Conservation (phyloP, 2,888 invertebrate genomes). For the Alcis repandata region DNA sequence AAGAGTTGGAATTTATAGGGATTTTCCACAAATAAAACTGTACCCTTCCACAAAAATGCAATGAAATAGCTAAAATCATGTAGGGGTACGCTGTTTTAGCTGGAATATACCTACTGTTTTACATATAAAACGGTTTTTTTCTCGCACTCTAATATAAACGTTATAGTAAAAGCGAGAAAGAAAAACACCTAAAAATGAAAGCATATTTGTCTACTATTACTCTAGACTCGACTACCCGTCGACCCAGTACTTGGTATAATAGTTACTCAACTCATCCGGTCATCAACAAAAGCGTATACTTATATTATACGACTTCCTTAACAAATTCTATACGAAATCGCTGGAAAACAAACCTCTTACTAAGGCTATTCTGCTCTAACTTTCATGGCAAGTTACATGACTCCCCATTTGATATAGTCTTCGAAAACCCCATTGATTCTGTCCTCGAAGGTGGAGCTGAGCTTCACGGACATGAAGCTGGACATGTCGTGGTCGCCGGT, state of each 20-base stretch:
- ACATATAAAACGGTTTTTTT: background rate
- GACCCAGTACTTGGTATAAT: too few species aligned
- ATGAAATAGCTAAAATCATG: too few species aligned
- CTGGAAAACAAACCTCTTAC: background rate
- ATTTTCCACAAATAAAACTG: too few species aligned
- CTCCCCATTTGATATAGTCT: constrained; percentile 22
- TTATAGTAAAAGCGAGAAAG: background rate
- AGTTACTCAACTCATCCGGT: too few species aligned
- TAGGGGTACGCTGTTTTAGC: too few species aligned
- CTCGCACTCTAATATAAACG: background rate
- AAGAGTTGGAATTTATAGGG: background rate
- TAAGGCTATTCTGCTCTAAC: background rate
- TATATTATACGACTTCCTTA: background rate
- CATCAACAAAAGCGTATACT: too few species aligned
- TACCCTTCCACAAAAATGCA: too few species aligned
- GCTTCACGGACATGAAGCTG: constrained; percentile 19
- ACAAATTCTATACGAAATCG: background rate
- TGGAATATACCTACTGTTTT: background rate
- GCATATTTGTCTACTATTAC: too few species aligned
- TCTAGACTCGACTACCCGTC: too few species aligned
- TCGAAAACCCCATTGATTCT: constrained; percentile 36
- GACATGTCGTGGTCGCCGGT: constrained; percentile 19
- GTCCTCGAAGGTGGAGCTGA: constrained; percentile 14
- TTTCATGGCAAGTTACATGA: background rate
- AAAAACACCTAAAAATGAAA: background rate